Percentiles rank a stretch among this genome's conserved stretches.
Conservation (phyloP, 2,888 invertebrate species). For the Eumerus sabulonum region DNA sequence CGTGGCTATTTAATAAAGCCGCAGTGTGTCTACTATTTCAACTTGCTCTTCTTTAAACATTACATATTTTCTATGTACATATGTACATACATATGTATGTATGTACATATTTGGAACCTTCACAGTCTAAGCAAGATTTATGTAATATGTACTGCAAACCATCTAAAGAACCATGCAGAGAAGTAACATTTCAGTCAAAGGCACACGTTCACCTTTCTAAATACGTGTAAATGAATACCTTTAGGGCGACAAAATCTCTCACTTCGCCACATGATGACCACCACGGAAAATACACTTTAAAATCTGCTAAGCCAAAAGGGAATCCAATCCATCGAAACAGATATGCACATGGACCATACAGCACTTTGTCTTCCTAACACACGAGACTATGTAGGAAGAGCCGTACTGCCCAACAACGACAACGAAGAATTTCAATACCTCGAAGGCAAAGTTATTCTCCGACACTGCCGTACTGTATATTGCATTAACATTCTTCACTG, state of each 20-base stretch:
- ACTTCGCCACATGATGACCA: constrained; percentile 15
- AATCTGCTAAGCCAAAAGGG: constrained; percentile 16
- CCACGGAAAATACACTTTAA: background rate
- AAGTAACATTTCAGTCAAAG: too few relatives aligned
- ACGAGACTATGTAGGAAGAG: constrained; percentile 29
- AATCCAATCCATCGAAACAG: constrained; percentile 26
- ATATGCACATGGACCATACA: background rate
- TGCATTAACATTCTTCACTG: constrained; percentile 53
- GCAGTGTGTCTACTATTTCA: too few relatives aligned
- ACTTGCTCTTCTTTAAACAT: too few relatives aligned
- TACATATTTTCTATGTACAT: too few relatives aligned
- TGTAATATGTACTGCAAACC: too few relatives aligned
- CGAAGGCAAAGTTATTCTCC: constrained; percentile 27
- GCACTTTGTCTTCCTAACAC: constrained; percentile 19
- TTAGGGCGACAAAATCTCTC: constrained; percentile 17
- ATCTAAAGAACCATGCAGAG: too few relatives aligned
- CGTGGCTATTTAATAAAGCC: too few relatives aligned
- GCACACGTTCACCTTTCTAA: too few relatives aligned
- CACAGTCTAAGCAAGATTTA: too few relatives aligned
- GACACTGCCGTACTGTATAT: constrained; percentile 13
- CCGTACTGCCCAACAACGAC: background rate
- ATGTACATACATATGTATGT: too few relatives aligned
- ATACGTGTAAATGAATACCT: constrained; percentile 29
- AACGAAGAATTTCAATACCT: constrained; percentile 38
- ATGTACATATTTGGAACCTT: too few relatives aligned